Evolutionary conservation across 2,888 invertebrate genomes (phyloP).

Genomic region (Antitype chi): DNA sequence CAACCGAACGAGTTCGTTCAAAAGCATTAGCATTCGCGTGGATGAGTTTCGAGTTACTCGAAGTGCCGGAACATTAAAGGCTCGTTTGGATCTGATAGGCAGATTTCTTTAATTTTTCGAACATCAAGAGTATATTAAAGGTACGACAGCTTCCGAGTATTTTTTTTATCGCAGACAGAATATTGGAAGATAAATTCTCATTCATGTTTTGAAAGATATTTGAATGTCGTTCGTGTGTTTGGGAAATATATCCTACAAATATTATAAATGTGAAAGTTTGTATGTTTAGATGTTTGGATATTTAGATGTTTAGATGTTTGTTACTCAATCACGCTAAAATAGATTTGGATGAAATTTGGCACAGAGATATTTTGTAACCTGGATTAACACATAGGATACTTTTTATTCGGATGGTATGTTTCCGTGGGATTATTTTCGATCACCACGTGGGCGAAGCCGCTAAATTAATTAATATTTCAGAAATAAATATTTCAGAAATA

Average conservation of each 20-base stretch:
- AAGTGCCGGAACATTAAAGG: conserved; percentile 60
- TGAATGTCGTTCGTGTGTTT: neutral
- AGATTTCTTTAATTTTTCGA: conserved; percentile 59
- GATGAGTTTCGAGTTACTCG: conserved; percentile 57
- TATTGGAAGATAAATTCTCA: conserved; percentile 7
- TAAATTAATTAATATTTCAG: too few relatives aligned
- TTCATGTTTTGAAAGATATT: neutral
- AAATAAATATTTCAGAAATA: neutral
- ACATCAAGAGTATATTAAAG: conserved; percentile 36
- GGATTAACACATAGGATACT: too few relatives aligned
- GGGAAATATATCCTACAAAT: neutral
- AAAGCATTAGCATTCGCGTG: conserved; percentile 61
- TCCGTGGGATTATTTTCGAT: too few relatives aligned
- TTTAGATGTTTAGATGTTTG: too few relatives aligned
- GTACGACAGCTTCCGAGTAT: conserved; percentile 29
- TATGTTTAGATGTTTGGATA: too few relatives aligned
- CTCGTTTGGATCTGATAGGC: conserved; percentile 55
- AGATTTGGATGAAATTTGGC: too few relatives aligned
- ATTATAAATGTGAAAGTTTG: too few relatives aligned
- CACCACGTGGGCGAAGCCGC: too few relatives aligned
- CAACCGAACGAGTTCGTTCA: conserved; percentile 59
- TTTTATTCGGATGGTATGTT: too few relatives aligned
- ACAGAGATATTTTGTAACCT: too few relatives aligned
- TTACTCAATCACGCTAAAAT: too few relatives aligned
- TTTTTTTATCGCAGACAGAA: conserved; percentile 21